Evolutionary conservation across 2,888 invertebrate genomes (phyloP).

Genomic region (Lomographa bimaculata): DNA sequence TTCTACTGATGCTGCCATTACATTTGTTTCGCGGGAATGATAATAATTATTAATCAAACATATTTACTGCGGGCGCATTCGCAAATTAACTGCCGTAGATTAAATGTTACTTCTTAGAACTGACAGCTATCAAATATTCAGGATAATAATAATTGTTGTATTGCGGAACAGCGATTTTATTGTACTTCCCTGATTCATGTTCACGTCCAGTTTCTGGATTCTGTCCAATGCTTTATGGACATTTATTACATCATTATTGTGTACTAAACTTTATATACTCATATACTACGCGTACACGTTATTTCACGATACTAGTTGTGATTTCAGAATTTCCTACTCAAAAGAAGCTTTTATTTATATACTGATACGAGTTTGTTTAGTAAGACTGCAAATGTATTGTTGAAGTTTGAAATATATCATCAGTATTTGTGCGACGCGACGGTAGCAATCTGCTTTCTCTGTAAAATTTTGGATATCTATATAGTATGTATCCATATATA

Average conservation of each 20-base stretch:
- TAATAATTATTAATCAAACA: constrained; percentile 81
- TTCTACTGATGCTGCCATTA: constrained; percentile 60
- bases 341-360: too few species aligned
- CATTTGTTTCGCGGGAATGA: constrained; percentile 73
- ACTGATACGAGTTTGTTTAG: too few species aligned
- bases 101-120: constrained; percentile 73
- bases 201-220: constrained; percentile 59
- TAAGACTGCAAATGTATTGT: too few species aligned
- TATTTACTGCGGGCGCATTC: constrained; percentile 73
- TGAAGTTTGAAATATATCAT: too few species aligned
- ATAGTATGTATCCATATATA: too few species aligned
- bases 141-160: constrained; percentile 70
- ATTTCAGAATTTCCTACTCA: too few species aligned
- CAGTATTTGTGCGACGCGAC: too few species aligned
- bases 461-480: too few species aligned
- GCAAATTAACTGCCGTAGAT: constrained; percentile 70
- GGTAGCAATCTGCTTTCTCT: too few species aligned
- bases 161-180: constrained; percentile 49
- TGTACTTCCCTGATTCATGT: constrained; percentile 61
- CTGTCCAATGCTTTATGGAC: constrained; percentile 67
- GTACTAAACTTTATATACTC: constrained; percentile 12
- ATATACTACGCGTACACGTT: too few species aligned
- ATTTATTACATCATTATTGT: constrained; percentile 49
- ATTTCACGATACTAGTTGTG: too few species aligned
- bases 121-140: constrained; percentile 76